Evolutionary conservation across 2,113 vertebrate species (phyloP), one percentile per base, ranked within the genome.

Genomic region (Hoplias malabaricus): DNA sequence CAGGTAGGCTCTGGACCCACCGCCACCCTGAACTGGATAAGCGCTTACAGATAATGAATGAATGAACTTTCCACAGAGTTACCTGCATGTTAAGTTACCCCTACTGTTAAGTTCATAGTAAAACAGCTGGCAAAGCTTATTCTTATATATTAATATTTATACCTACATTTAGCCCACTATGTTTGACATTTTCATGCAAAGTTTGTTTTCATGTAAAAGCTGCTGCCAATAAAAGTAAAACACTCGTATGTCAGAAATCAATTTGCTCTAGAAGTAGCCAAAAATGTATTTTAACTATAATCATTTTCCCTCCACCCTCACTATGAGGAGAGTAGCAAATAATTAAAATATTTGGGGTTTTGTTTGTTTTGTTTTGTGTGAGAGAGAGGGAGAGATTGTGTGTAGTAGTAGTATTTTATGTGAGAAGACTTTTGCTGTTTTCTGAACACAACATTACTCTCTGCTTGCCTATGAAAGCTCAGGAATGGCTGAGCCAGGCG

Each of bases 401-500:
- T 59, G 29, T 65, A 31, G 27, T 54, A 21, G 5, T 6, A 29
- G 16, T 59, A 11, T 29, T 75, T 27, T 59, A 34, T 27, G 16
- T 21, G 62, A 50, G 21, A 36, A 31, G 25, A 33, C 25, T 4
- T 29, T 16, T 31, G 43, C 40, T 63, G 42, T 77, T 57, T 42
- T 21, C 9, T 29, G 67, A 76, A 73, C 50, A 16, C 66, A 77
- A 34, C 65, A 21, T 23, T 27, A 12, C 66, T 65, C 40, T 62
- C 46, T 73, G 61, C 50, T 71, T 79, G 57, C 59, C 56, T 54
- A 67, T 3, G 65, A 57, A 57, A 74, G 29, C 43, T 67, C 14
- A 36, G 62, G 77, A 77, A 62, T 46, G 34, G 74, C 53, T 77
- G 73, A 83, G 73, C 69, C 50, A 76, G 56, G 69, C 69, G 73